phyloP scores from a whole-genome alignment of 1,140 invertebrate species.

The Littorina saxatilis region DNA sequence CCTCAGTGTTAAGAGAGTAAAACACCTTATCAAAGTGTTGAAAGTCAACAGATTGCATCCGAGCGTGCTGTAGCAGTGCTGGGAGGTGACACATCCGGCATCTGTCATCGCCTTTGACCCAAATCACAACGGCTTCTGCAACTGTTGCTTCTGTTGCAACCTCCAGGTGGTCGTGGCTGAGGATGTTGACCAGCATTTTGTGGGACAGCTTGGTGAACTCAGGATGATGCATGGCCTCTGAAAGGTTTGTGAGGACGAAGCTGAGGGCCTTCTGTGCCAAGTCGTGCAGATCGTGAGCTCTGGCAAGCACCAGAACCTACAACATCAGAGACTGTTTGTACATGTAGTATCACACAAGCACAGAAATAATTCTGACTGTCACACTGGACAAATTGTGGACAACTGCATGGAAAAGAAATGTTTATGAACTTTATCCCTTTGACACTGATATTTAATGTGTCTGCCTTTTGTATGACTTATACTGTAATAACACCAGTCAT shows the following conservation, averaged over 20 bases:
- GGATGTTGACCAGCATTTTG: constrained; percentile 23
- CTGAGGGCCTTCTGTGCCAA: constrained; percentile 21
- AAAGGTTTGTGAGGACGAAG: constrained; percentile 28
- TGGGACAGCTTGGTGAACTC: constrained; percentile 32
- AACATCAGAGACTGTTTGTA: too few species aligned
- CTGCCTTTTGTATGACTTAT: too few species aligned
- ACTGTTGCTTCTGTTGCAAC: constrained; percentile 15
- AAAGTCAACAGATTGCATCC: background rate
- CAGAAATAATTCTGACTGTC: too few species aligned
- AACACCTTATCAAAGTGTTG: background rate
- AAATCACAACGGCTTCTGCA: constrained; percentile 16
- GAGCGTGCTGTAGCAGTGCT: constrained; percentile 19
- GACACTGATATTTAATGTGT: too few species aligned
- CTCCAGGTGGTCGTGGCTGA: constrained; percentile 8
- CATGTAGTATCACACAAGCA: too few species aligned
- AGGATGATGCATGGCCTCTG: background rate
- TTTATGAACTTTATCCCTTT: too few species aligned
- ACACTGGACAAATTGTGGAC: too few species aligned
- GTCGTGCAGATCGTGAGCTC: constrained; percentile 29
- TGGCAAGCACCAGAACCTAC: constrained; percentile 28
- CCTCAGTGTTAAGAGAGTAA: background rate
- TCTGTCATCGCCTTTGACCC: constrained; percentile 1
- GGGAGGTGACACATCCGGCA: background rate
- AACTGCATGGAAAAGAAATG: background rate
- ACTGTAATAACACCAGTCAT: too few species aligned